Evolutionary conservation across 2,113 vertebrate species (phyloP).

Genomic region (Sphyrna mokarran): DNA sequence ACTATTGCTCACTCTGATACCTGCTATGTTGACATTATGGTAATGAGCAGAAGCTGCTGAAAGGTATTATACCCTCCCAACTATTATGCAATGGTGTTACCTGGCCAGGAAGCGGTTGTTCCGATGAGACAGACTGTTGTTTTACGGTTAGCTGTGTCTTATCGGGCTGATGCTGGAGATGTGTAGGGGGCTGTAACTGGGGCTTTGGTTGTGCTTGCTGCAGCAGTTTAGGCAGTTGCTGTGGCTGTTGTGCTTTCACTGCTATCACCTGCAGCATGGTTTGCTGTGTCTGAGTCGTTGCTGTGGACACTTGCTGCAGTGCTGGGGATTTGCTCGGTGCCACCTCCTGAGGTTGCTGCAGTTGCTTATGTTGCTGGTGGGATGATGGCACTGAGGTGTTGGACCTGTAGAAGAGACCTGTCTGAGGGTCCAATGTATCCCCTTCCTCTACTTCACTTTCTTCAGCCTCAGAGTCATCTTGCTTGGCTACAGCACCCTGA

Average conservation of each 20-base stretch:
- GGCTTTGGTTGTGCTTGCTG: constrained; percentile 84
- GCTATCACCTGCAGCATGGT: constrained; percentile 72
- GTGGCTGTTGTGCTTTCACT: constrained; percentile 72
- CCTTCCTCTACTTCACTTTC: constrained; percentile 84
- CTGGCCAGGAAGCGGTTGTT: constrained; percentile 77
- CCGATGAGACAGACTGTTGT: constrained; percentile 75
- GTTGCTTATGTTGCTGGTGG: constrained; percentile 60
- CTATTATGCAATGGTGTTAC: constrained; percentile 56
- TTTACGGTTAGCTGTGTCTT: constrained; percentile 67
- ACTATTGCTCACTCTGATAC: not conserved
- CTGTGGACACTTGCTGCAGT: constrained; percentile 64
- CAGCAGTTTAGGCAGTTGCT: constrained; percentile 87
- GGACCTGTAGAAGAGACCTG: constrained; percentile 84
- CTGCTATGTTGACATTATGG: not conserved
- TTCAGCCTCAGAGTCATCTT: constrained; percentile 68
- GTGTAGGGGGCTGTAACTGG: constrained; percentile 67
- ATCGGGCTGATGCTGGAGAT: constrained; percentile 81
- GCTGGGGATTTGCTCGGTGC: constrained; percentile 57
- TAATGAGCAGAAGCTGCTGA: not conserved
- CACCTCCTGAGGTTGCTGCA: constrained; percentile 45
- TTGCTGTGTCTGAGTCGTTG: constrained; percentile 59
- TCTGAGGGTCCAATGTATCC: constrained; percentile 95
- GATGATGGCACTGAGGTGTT: constrained; percentile 49
- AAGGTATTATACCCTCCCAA: not conserved
- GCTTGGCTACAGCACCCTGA: constrained; percentile 64